Evolutionary conservation across 2,113 vertebrate species (phyloP), one percentile per base, ranked within the genome.

Genomic region (Pygathrix nemaeus): DNA sequence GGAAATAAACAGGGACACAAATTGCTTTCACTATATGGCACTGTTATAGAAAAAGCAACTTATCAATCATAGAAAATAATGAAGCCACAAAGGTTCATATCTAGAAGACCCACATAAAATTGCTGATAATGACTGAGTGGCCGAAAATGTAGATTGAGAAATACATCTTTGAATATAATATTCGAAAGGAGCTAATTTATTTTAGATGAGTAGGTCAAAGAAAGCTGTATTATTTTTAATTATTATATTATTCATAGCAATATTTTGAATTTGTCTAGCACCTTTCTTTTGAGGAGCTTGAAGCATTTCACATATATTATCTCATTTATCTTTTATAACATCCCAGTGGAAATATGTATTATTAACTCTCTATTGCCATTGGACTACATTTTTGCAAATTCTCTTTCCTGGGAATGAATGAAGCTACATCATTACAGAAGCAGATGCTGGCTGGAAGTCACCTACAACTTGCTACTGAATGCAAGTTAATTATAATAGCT

Each of bases 311-410:
- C 59, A 96, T 96, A 97, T 96, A 98, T 97, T 96, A 97, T 97
- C 92, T 96, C 90, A 96, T 97, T 97, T 98, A 97, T 94, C 90
- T 96, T 98, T 97, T 96, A 98, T 95, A 96, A 94, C 79, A 90
- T 93, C 81, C 94, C 52, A 78, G 81, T 89, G 84, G 97, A 76
- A 94, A 93, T 96, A 96, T 96, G 70, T 96, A 95, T 97, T 96
- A 97, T 97, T 98, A 98, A 95, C 88, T 96, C 96, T 93, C 72
- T 92, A 52, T 92, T 97, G 97, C 75, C 83, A 92, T 8, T 32
- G 73, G 82, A 82, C 68, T 97, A 73, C 55, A 82, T 78, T 97
- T 92, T 91, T 97, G 90, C 80, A 92, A 86, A 95, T 96, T 96
- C 61, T 89, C 92, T 97, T 96, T 96, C 75, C 79, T 91, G 55